phyloP scores from a whole-genome alignment of 2,888 invertebrate species.

The Rambutsinella grinnellia region DNA sequence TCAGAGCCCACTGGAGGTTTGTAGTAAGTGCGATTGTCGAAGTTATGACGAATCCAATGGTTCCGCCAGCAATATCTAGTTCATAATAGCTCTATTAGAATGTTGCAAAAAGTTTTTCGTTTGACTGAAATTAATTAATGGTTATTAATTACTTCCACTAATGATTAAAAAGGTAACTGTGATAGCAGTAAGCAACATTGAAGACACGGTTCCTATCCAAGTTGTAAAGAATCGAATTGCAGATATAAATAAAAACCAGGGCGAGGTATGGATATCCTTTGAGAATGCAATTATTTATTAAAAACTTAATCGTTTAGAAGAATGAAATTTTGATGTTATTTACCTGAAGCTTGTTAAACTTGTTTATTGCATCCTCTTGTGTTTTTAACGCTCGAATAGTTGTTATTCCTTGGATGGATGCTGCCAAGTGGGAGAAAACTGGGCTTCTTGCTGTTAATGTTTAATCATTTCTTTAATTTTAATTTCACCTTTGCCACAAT shows the following conservation, averaged over 20 bases:
- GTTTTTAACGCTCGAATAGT: conserved; percentile 92
- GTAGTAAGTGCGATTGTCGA: conserved; percentile 82
- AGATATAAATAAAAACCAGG: conserved; percentile 92
- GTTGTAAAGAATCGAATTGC: conserved; percentile 95
- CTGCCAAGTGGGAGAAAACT: conserved; percentile 91
- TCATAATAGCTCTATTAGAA: not conserved
- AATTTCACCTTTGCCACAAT: not conserved
- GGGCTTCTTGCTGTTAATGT: conserved; percentile 78
- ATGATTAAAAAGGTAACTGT: conserved; percentile 86
- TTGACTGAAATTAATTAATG: not conserved
- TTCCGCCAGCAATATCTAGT: conserved; percentile 18
- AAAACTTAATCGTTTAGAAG: no score
- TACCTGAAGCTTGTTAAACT: conserved; percentile 81
- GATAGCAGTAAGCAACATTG: conserved; percentile 86
- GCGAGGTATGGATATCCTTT: conserved; percentile 81
- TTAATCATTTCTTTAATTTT: not conserved
- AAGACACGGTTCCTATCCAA: conserved; percentile 89
- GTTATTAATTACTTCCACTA: conserved; percentile 69
- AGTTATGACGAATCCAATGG: conserved; percentile 79
- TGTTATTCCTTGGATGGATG: conserved; percentile 85
- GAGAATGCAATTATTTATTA: not conserved
- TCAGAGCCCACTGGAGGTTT: conserved; percentile 88
- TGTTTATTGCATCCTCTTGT: conserved; percentile 80
- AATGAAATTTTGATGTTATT: no score
- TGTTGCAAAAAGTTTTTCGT: not conserved